Base-by-base conservation (phyloP, 2,797 vertebrate genomes). In the Denticeps clupeoides region DNA sequence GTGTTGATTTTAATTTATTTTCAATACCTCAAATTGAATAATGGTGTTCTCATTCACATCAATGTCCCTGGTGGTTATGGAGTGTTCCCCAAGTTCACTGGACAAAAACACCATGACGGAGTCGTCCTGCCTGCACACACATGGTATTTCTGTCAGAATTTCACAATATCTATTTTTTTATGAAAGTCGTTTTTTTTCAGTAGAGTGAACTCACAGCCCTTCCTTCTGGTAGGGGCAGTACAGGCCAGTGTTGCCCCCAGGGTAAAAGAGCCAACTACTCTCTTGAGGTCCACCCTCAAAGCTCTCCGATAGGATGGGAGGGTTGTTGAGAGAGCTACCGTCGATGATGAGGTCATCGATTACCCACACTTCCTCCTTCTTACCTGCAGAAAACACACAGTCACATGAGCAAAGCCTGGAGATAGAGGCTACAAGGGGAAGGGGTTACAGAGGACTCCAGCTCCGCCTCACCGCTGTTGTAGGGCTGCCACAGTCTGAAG, bases 321-420 rank as follows among this genome's bases (percentile, higher is more conserved):
- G 80, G 68, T 89, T 94, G 72, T 90, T 85, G 45, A 91, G 32
- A 37, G 87, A 88, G 72, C 89, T 93, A 51, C 93, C 94, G 51
- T 93, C 90, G 41, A 98, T 92, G 59, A 98, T 91, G 68, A 99
- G 87, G 69, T 99, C 86, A 77, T 99, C 95, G 46, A 99, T 83
- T 62, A 97, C 91, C 95, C 95, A 99, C 49, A 99, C 92, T 74
- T 99, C 94, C 76, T 99, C 94, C 73, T 95, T 97, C 69, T 97
- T 95, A 62, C 93, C 94, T 97, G 67, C 33, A 66, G 32, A 32
- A 60, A 27, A 70, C 9, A 42, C n/a, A n/a, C n/a, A n/a, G n/a
- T n/a, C n/a, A n/a, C n/a, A n/a, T n/a, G n/a, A n/a, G n/a, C n/a
- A n/a, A n/a, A n/a, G n/a, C n/a, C n/a, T n/a, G n/a, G n/a, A n/a